These are phyloP conservation scores for Sphinx pinastri DNA, from an alignment of 2,888 invertebrate genomes.

Conservation along the genomic window DNA sequence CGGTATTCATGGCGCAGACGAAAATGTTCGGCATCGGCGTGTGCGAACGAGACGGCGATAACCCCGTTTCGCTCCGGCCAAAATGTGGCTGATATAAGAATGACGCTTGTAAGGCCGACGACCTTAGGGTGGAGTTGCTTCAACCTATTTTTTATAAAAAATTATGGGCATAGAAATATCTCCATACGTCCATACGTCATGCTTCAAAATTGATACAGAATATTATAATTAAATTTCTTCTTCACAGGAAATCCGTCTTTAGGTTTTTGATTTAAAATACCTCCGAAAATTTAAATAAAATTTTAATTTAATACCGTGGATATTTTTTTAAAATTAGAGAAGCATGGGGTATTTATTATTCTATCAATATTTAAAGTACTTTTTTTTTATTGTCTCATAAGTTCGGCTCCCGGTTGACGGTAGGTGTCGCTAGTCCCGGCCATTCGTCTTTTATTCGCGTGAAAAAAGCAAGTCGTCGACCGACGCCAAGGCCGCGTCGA, in stretches of 20 bases:
- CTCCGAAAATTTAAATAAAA: neutral
- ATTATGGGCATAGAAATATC: constrained; percentile 13
- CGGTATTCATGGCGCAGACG: constrained; percentile 79
- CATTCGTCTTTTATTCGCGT: constrained; percentile 56
- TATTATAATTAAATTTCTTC: neutral
- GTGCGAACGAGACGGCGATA: constrained; percentile 63
- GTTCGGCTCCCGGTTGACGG: neutral
- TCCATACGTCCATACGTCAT: neutral
- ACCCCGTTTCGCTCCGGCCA: constrained; percentile 71
- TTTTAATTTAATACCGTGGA: too few relatives aligned
- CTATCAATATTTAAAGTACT: too few relatives aligned
- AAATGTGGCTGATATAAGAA: constrained; percentile 83
- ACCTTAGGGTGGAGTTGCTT: constrained; percentile 52
- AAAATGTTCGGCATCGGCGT: constrained; percentile 61
- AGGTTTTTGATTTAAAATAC: neutral
- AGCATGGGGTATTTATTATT: too few relatives aligned
- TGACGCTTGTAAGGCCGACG: constrained; percentile 78
- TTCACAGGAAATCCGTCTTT: neutral
- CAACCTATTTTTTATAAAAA: constrained; percentile 24
- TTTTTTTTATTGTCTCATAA: neutral
- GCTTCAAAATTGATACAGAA: neutral
- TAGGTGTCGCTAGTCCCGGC: constrained; percentile 36
- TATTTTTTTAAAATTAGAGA: too few relatives aligned
- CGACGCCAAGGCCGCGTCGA: constrained; percentile 76
- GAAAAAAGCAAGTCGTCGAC: constrained; percentile 70